phyloP scores from a whole-genome alignment of 1,140 invertebrate genomes.

The Hesperophylax magnus region DNA sequence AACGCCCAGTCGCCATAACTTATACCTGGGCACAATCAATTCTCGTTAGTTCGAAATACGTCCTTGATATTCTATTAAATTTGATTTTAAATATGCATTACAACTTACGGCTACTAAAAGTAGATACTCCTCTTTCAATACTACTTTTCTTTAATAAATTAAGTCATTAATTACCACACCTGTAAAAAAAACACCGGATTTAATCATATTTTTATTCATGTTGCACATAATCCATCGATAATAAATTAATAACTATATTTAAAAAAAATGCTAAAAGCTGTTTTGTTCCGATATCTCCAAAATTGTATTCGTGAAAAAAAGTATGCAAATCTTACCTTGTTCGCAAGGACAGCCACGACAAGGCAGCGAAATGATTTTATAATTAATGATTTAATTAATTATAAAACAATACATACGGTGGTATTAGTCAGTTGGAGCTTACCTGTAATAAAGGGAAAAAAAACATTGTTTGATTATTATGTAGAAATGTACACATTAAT shows the following conservation, averaged over 20 bases:
- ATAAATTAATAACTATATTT: not conserved
- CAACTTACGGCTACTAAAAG: not conserved
- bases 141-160: not conserved
- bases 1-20: conserved; percentile 56
- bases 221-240: not conserved
- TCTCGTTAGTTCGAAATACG: conserved; percentile 41
- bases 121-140: not conserved
- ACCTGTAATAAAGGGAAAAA: conserved; percentile 25
- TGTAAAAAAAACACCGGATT: not conserved
- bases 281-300: not conserved
- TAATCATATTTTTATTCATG: not conserved
- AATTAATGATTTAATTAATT: not conserved
- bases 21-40: conserved; percentile 50
- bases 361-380: not conserved
- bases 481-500: not conserved
- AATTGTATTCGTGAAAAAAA: not conserved
- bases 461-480: not conserved
- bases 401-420: not conserved
- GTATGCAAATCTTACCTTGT: not conserved
- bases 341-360: not conserved
- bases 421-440: not conserved
- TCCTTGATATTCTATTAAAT: conserved; percentile 33
- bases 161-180: conserved; percentile 18
- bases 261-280: not conserved
- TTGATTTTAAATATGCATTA: conserved; percentile 32